phyloP scores from a whole-genome alignment of 2,888 invertebrate species.

The Artemia sinica region DNA sequence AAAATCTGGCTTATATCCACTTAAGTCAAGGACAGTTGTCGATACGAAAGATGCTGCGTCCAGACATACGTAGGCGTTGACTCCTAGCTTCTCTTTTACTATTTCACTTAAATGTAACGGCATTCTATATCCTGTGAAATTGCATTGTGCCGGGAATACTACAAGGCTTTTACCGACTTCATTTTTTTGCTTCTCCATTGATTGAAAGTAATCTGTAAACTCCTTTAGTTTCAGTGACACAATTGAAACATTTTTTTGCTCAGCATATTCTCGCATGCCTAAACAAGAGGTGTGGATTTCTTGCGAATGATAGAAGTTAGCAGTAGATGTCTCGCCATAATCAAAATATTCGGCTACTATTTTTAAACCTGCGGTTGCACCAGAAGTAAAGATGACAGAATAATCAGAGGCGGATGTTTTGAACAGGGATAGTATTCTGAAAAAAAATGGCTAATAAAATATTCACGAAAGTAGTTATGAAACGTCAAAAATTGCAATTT shows the following conservation, averaged over 20 bases:
- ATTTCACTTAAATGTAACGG: conserved; percentile 50
- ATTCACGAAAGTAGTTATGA: too few relatives aligned
- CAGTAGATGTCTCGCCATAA: conserved; percentile 32
- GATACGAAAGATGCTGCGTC: conserved; percentile 71
- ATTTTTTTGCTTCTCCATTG: background rate
- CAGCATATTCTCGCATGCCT: conserved; percentile 61
- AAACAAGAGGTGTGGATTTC: conserved; percentile 92
- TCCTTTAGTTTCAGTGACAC: conserved; percentile 15
- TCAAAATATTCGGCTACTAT: conserved; percentile 61
- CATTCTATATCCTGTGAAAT: conserved; percentile 82
- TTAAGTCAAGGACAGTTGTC: conserved; percentile 58
- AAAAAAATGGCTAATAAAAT: conserved; percentile 23
- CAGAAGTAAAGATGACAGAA: conserved; percentile 76
- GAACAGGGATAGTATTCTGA: conserved; percentile 63
- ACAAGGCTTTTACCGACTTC: conserved; percentile 44
- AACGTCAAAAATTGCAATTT: too few relatives aligned
- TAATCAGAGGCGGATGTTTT: conserved; percentile 62
- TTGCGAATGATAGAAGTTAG: conserved; percentile 57
- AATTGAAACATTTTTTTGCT: conserved; percentile 28
- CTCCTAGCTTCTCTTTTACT: conserved; percentile 27
- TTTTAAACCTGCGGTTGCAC: conserved; percentile 74
- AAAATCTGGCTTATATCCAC: conserved; percentile 60
- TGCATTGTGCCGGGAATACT: conserved; percentile 78
- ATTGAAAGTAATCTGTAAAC: conserved; percentile 23
- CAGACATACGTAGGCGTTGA: conserved; percentile 32